phyloP scores from a whole-genome alignment of 2,797 vertebrate species.

The Graptemys geographica region DNA sequence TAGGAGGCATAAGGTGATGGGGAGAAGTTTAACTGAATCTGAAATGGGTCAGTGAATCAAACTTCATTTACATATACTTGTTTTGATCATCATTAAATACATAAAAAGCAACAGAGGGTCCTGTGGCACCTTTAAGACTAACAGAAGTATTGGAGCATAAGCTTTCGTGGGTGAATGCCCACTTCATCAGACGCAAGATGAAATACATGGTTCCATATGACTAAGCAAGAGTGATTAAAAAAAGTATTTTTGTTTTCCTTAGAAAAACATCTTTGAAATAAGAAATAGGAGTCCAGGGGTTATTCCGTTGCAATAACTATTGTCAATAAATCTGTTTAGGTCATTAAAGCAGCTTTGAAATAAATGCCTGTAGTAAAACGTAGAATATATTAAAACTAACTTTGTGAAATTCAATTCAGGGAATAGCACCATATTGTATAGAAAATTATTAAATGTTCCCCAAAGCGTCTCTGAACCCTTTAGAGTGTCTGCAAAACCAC shows the following conservation, averaged over 20 bases:
- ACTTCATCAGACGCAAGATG: too few relatives aligned
- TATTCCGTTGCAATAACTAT: not conserved
- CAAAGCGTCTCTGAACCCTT: not conserved
- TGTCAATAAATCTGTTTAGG: conserved; percentile 26
- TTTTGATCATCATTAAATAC: conserved; percentile 5
- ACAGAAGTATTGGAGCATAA: too few relatives aligned
- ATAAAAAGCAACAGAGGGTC: not conserved
- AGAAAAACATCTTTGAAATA: conserved; percentile 17
- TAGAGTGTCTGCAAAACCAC: not conserved
- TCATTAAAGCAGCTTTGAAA: conserved; percentile 41
- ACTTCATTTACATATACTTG: conserved; percentile 37
- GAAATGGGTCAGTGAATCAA: conserved; percentile 38
- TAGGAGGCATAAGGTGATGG: not conserved
- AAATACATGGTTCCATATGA: not conserved
- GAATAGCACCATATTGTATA: rapidly evolving
- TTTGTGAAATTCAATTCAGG: not conserved
- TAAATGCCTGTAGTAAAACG: not conserved
- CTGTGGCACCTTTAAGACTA: too few relatives aligned
- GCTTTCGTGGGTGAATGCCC: too few relatives aligned
- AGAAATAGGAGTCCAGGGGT: conserved; percentile 27
- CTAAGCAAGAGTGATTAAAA: not conserved
- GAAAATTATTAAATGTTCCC: not conserved
- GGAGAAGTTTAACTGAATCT: conserved; percentile 25
- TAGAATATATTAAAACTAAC: not conserved
- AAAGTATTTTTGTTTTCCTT: rapidly evolving